phyloP scores from a whole-genome alignment of 2,888 invertebrate species.

The Eupithecia centaureata region DNA sequence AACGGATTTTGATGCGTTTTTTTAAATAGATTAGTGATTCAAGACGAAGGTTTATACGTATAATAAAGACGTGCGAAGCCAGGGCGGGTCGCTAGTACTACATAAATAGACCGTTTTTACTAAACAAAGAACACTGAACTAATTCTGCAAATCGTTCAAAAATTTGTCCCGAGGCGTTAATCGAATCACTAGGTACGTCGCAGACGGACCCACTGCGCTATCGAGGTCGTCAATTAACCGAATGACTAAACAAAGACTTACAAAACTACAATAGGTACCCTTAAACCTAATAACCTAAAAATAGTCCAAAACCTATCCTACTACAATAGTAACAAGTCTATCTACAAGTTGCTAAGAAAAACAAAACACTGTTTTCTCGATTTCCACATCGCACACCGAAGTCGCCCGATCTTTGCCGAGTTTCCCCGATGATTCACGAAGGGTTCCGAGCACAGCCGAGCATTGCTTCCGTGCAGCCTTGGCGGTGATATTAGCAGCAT shows the following conservation, averaged over 20 bases:
- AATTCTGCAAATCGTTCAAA: too few relatives aligned
- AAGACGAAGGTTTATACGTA: too few relatives aligned
- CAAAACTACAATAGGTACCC: neutral
- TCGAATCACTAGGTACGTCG: too few relatives aligned
- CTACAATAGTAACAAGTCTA: neutral
- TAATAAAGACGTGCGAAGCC: too few relatives aligned
- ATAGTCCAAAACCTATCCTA: neutral
- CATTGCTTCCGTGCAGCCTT: conserved; percentile 53
- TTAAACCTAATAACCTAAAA: neutral
- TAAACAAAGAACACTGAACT: too few relatives aligned
- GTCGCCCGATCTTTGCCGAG: conserved; percentile 30
- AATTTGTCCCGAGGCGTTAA: too few relatives aligned
- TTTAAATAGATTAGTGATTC: too few relatives aligned
- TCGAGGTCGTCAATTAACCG: neutral
- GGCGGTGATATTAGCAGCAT: conserved; percentile 45
- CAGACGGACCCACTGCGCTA: too few relatives aligned
- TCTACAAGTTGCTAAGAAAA: conserved; percentile 18
- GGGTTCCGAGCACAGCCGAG: conserved; percentile 28
- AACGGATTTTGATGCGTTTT: too few relatives aligned
- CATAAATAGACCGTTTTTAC: too few relatives aligned
- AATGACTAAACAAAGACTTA: neutral
- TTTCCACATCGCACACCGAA: conserved; percentile 31
- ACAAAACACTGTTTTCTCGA: conserved; percentile 27
- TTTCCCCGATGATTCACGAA: conserved; percentile 47
- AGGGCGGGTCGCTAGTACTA: too few relatives aligned